These are phyloP conservation scores for Chaetodon trifascialis DNA, from an alignment of 2,113 vertebrate genomes.

Conservation along the genomic window DNA sequence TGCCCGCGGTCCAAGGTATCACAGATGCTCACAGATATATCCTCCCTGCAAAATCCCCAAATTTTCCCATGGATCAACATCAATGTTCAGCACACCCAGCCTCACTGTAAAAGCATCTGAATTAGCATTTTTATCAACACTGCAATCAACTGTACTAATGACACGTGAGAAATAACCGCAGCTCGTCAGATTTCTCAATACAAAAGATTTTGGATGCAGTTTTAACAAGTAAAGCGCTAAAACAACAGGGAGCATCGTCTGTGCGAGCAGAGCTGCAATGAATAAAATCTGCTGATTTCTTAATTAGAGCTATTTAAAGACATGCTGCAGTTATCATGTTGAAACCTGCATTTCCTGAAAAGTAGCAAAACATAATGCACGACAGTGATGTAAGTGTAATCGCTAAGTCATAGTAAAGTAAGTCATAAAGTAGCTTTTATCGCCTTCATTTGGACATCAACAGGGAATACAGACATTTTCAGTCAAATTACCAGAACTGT, in stretches of 20 bases:
- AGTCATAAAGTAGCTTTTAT: not conserved
- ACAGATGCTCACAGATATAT: not conserved
- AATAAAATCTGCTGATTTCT: not conserved
- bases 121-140: not conserved
- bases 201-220: not conserved
- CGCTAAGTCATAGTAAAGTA: not conserved
- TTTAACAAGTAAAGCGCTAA: not conserved
- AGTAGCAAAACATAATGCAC: not conserved
- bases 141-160: too few species aligned
- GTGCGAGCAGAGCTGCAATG: not conserved
- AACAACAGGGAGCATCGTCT: not conserved
- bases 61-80: not conserved
- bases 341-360: not conserved
- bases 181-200: not conserved
- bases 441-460: not conserved
- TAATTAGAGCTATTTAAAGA: not conserved
- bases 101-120: not conserved
- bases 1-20: not conserved
- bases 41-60: conserved; percentile 7
- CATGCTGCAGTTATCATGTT: not conserved
- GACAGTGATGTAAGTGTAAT: not conserved
- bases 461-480: not conserved
- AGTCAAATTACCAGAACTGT: not conserved
- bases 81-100: not conserved
- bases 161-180: not conserved